These are phyloP conservation scores for Parasteatoda lunata DNA, from an alignment of 2,888 invertebrate species.

Conservation along the genomic window DNA sequence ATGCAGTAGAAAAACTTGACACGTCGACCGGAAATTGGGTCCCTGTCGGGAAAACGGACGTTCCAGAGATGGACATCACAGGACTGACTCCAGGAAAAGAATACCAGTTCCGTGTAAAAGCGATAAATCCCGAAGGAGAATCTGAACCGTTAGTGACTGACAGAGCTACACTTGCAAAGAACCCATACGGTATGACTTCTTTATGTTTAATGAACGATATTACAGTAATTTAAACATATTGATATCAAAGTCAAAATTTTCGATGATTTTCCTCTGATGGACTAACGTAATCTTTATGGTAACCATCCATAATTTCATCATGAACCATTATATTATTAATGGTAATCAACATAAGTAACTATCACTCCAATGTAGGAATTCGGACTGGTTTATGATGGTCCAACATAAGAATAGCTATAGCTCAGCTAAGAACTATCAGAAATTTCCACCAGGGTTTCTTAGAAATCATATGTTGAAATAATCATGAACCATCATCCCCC, in stretches of 20 bases:
- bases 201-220: background rate
- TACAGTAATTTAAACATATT: too few relatives aligned
- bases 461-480: background rate
- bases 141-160: slow-evolving; percentile 93
- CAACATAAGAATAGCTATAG: background rate
- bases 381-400: too few relatives aligned
- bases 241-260: background rate
- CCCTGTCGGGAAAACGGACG: slow-evolving; percentile 85
- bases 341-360: too few relatives aligned
- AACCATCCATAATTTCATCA: too few relatives aligned
- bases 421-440: too few relatives aligned
- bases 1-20: slow-evolving; percentile 94
- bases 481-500: background rate
- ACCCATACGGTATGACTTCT: slow-evolving; percentile 83
- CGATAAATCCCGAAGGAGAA: slow-evolving; percentile 79
- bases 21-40: slow-evolving; percentile 93
- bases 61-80: slow-evolving; percentile 77
- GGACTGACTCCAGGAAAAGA: slow-evolving; percentile 77
- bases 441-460: background rate
- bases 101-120: slow-evolving; percentile 78
- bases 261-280: background rate
- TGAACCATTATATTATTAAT: too few relatives aligned
- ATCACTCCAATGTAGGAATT: too few relatives aligned
- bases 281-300: background rate
- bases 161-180: slow-evolving; percentile 91